Percentiles rank a stretch among this genome's conserved stretches.
These are phyloP conservation scores for Phylloscopus trochiloides DNA, from an alignment of 2,113 vertebrate species.

Conservation along the genomic window DNA sequence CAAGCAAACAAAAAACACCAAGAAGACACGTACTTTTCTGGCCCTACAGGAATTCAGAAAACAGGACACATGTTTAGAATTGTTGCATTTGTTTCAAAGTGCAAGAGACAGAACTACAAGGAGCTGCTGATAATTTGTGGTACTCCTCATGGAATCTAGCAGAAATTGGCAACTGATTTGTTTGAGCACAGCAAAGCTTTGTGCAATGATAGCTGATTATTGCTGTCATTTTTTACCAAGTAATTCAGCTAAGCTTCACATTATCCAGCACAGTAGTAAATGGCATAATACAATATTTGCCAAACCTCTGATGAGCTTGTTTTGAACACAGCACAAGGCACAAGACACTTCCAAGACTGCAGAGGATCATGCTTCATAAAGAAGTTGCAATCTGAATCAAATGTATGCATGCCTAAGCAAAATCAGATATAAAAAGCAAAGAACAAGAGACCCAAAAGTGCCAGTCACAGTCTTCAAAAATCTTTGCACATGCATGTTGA, in stretches of 20 bases:
- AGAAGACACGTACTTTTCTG: background rate
- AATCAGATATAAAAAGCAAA: background rate
- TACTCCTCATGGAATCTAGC: background rate
- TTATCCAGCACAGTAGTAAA: background rate
- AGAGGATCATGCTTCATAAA: background rate
- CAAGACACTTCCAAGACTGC: background rate
- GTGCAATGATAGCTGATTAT: background rate
- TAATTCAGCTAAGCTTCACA: conserved; percentile 18
- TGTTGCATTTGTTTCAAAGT: background rate
- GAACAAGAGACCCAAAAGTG: background rate
- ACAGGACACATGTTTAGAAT: background rate
- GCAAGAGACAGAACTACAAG: background rate
- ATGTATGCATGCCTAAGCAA: background rate
- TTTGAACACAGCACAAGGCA: background rate
- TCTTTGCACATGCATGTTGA: rapidly evolving
- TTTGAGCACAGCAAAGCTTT: conserved; percentile 3
- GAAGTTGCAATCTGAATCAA: background rate
- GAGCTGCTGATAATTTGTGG: background rate
- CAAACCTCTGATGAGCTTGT: background rate
- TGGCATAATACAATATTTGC: background rate
- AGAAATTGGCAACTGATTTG: background rate
- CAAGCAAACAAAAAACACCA: background rate
- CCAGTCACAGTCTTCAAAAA: background rate
- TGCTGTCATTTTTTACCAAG: conserved; percentile 5
- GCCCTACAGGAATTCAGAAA: background rate